These are phyloP conservation scores for Clivina fossor DNA, from an alignment of 2,888 invertebrate species.

Conservation along the genomic window DNA sequence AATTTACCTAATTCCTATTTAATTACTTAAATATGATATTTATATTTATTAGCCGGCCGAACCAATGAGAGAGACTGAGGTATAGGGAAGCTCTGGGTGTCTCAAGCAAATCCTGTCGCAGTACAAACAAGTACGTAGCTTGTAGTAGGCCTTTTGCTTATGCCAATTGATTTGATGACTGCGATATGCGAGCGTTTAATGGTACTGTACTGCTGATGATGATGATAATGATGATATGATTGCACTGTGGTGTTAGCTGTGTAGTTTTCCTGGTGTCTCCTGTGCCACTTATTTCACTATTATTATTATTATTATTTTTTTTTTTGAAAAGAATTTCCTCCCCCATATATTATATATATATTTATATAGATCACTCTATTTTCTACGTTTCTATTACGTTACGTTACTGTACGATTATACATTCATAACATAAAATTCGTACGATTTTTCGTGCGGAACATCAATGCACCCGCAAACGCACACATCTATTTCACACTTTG, in stretches of 20 bases:
- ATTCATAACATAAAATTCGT: too few relatives aligned
- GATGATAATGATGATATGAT: too few relatives aligned
- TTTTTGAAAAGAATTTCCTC: too few relatives aligned
- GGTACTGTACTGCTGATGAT: constrained; percentile 40
- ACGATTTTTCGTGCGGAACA: too few relatives aligned
- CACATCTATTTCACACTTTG: too few relatives aligned
- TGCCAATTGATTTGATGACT: constrained; percentile 49
- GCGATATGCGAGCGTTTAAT: constrained; percentile 44
- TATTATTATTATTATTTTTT: constrained; percentile 9
- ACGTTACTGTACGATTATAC: too few relatives aligned
- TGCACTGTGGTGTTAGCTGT: constrained; percentile 53
- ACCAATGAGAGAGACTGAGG: constrained; percentile 76
- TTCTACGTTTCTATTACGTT: constrained; percentile 17
- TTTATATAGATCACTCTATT: too few relatives aligned
- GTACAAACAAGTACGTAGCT: constrained; percentile 65
- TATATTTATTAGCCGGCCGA: constrained; percentile 71
- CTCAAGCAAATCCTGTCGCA: constrained; percentile 61
- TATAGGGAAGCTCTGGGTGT: constrained; percentile 63
- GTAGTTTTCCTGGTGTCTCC: constrained; percentile 38
- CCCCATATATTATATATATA: too few relatives aligned
- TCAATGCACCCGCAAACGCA: too few relatives aligned
- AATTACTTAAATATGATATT: constrained; percentile 51
- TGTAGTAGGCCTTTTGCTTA: constrained; percentile 53
- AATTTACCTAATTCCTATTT: constrained; percentile 9
- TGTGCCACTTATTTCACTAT: constrained; percentile 45